A percentile compares a stretch with the other conserved stretches of the same genome.
phyloP scores from a whole-genome alignment of 2,888 invertebrate species.

The Himalopsyche tibetana region DNA sequence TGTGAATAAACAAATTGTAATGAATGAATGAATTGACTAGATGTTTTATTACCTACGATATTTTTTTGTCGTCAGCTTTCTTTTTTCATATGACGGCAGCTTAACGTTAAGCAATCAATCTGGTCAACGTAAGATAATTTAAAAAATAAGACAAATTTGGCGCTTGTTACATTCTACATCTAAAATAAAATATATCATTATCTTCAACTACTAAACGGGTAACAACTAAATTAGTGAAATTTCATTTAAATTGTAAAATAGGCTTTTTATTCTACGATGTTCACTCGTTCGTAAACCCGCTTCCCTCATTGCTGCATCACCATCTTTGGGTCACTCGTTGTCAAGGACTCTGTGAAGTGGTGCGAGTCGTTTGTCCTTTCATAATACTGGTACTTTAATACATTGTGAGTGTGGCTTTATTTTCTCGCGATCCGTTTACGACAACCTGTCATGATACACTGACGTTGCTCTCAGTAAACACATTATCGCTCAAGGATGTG shows the following conservation, averaged over 20 bases:
- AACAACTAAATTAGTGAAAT: no score
- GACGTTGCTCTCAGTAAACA: slow-evolving; percentile 3
- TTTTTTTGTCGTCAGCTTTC: no score
- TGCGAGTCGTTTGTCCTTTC: neutral
- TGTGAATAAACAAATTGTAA: no score
- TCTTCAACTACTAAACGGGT: neutral
- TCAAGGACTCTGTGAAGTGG: slow-evolving; percentile 8
- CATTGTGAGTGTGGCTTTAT: slow-evolving; percentile 7
- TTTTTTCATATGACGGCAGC: no score
- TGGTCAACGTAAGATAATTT: no score
- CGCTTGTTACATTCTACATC: no score
- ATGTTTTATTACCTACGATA: no score
- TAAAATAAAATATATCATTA: neutral
- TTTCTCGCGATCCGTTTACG: slow-evolving; percentile 35
- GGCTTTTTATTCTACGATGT: neutral
- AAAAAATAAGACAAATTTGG: no score
- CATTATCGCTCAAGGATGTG: slow-evolving; percentile 13
- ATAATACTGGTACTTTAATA: neutral
- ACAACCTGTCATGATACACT: slow-evolving; percentile 1
- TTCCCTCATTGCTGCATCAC: neutral
- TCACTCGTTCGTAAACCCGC: neutral
- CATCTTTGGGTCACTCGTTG: neutral
- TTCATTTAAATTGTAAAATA: no score
- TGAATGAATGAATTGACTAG: no score
- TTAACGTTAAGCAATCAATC: no score